Percentiles rank a stretch among this genome's conserved stretches.
Evolutionary conservation across 2,797 vertebrate species (phyloP).

Genomic region (Euphonia xanthogaster): DNA sequence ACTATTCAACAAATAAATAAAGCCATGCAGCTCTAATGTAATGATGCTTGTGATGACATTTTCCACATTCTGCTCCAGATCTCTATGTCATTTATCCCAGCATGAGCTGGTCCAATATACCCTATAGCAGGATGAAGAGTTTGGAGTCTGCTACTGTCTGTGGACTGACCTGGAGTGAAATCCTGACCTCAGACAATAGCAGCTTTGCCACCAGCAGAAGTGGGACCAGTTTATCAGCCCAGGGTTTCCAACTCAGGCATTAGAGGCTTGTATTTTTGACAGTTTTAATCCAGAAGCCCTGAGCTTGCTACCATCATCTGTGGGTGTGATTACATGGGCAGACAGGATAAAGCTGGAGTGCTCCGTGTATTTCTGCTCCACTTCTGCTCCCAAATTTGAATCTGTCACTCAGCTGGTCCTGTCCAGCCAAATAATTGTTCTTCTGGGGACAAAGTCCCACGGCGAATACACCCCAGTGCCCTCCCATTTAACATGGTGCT

Average conservation of each 20-base stretch:
- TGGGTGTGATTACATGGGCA: not conserved
- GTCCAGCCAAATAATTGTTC: not conserved
- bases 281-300: conserved; percentile 33
- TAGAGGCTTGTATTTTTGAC: conserved; percentile 33
- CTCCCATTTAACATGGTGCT: conserved; percentile 19
- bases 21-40: conserved; percentile 11
- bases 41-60: conserved; percentile 40
- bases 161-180: conserved; percentile 39
- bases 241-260: conserved; percentile 7
- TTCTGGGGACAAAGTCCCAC: not conserved
- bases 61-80: conserved; percentile 46
- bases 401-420: not conserved
- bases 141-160: conserved; percentile 41
- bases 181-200: conserved; percentile 27
- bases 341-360: conserved; percentile 25
- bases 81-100: conserved; percentile 5
- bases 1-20: conserved; percentile 50
- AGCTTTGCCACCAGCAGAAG: conserved; percentile 25
- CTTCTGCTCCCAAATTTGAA: not conserved
- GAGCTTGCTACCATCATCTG: not conserved
- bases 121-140: not conserved
- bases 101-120: not conserved
- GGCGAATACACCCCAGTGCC: not conserved
- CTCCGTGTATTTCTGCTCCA: not conserved
- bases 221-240: not conserved